Evolutionary conservation across 2,797 vertebrate species (phyloP), one percentile per base, ranked within the genome.

Genomic region (Crypturellus tataupa): DNA sequence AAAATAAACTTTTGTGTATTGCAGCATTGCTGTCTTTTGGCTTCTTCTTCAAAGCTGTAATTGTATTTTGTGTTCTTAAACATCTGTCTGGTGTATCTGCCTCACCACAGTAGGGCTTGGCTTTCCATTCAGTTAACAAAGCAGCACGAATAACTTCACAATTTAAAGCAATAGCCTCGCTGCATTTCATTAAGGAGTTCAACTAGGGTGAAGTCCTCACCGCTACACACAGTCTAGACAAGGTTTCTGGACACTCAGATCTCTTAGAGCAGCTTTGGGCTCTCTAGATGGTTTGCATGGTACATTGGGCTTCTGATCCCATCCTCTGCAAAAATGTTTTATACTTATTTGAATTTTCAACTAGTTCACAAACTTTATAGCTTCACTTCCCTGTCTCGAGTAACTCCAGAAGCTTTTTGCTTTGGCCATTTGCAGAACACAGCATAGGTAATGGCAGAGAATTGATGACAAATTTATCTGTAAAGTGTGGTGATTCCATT

Each of bases 1-100:
- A 98, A 98, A 98, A 98, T 98, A 98, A 99, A 99, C 97, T 98
- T 99, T 99, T 99, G 98, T 99, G 99, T 98, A 99, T 98, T 97
- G 98, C 98, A 99, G 97, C 97, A 98, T 94, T 86, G 85, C 79
- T 73, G 78, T 94, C 72, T 97, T 71, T 90, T 8, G 46, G 68
- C 76, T 82, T 0, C 89, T 84, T 93, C 89, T 97, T 97, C 87
- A 72, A 93, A 76, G 68, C 56, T 35, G 35, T 33, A 55, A 4
- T 53, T 53, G 35, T 56, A 3, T 9, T 37, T 44, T 47, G 42
- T 88, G 39, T 79, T 82, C 58, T 67, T 51, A 39, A 63, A 37
- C 4, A 37, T 56, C 39, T 20, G 8, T n/a, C 62, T 23, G 40
- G 21, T 29, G 10, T 81, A 35, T 85, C 49, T 51, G 19, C 64